Evolutionary conservation across 1,140 invertebrate genomes (phyloP), one percentile per base, ranked within the genome.

Genomic region (Drosophila tristis): DNA sequence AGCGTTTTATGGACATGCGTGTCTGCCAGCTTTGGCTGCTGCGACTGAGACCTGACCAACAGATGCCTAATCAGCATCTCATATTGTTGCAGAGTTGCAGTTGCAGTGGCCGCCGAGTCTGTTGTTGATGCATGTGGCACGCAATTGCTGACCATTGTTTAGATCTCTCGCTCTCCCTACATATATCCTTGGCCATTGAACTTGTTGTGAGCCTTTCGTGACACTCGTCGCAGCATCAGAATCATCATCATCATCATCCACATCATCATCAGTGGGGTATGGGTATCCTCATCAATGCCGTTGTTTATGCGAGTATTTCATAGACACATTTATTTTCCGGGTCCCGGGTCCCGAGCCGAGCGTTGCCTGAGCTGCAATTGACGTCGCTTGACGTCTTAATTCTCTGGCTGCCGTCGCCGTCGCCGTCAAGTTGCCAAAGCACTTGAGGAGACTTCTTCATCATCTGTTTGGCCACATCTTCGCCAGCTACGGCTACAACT

Each of bases 1-100:
- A 87, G 80, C 78, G 82, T 87, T 86, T 87, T 75, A 86, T 87
- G 74, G 72, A 74, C 71, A 79, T 87, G 82, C 74, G 82, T 87
- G 82, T 78, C 51, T 74, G 56, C 48, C 48, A 43, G 55, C 66
- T 31, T 31, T 31, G 29, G 29, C 29, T 7, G 8, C 31, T 51
- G 70, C 44, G 61, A 66, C 67, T 72, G 61, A 23, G 11, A 31
- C 23, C 74, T 63, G 66, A 67, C 67, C 77, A 64, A 68, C 77
- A 64, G 74, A 76, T 63, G 74, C 70, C 78, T 89, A 89, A 87
- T 87, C 82, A 87, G 65, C 84, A 87, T 82, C 74, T 87, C 78
- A 87, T 87, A 87, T 85, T 87, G 81, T 81, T 84, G 80, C 57
- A 59, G 47, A 42, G 66, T 58, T 26, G 45, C 64, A 29, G 25